Evolutionary conservation across 2,797 vertebrate genomes (phyloP).

Genomic region (Dendrocincla tyrannina): DNA sequence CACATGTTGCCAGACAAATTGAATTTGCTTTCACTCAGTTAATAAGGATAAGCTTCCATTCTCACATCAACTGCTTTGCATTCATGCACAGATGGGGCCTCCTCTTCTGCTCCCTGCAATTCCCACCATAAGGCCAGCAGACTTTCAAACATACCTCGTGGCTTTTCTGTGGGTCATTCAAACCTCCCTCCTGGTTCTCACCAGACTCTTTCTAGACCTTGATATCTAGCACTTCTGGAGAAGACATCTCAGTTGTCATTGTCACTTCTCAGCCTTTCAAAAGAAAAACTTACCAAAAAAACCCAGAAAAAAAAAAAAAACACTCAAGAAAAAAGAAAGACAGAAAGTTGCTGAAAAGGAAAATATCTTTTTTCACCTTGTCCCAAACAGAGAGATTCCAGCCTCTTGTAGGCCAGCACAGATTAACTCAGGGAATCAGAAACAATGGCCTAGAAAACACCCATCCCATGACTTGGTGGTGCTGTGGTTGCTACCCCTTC

Average conservation of each 20-base stretch:
- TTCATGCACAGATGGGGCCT: not conserved
- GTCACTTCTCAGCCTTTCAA: not conserved
- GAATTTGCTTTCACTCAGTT: slow-evolving; percentile 33
- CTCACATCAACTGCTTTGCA: slow-evolving; percentile 22
- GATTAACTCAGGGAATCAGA: not conserved
- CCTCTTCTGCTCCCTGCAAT: not conserved
- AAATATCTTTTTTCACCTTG: not conserved
- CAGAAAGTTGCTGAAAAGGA: not conserved
- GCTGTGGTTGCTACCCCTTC: not conserved
- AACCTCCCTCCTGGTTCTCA: not conserved
- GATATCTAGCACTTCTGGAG: not conserved
- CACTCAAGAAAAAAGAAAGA: not conserved
- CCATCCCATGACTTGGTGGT: not conserved
- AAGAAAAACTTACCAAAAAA: not conserved
- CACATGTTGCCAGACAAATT: slow-evolving; percentile 36
- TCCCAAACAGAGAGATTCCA: not conserved
- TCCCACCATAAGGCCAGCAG: not conserved
- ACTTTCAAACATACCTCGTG: not conserved
- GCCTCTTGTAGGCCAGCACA: not conserved
- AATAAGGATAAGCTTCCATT: slow-evolving; percentile 48
- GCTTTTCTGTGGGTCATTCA: not conserved
- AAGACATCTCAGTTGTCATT: not conserved
- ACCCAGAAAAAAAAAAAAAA: fast-evolving
- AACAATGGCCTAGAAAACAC: not conserved
- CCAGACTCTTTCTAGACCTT: not conserved